Evolutionary conservation across 1,140 invertebrate genomes (phyloP).

Genomic region (Meloidogyne hapla): DNA sequence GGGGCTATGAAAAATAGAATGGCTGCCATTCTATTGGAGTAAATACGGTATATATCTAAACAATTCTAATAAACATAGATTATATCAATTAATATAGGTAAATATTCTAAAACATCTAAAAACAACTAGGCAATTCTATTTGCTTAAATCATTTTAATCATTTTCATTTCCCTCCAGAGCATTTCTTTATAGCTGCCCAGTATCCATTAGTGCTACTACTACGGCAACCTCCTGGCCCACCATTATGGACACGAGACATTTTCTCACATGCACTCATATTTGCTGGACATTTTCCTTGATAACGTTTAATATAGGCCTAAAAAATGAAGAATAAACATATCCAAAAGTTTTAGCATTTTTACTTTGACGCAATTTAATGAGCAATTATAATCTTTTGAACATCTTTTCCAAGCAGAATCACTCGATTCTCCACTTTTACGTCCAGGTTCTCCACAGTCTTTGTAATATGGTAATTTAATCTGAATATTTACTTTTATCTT

Average conservation of each 20-base stretch:
- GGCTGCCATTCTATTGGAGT: too few relatives aligned
- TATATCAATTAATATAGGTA: too few relatives aligned
- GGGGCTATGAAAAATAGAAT: too few relatives aligned
- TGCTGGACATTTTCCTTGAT: not conserved
- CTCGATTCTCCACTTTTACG: not conserved
- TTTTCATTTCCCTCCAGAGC: not conserved
- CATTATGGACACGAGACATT: not conserved
- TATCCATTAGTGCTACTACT: not conserved
- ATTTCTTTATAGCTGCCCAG: not conserved
- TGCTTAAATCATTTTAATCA: too few relatives aligned
- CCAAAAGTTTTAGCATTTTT: not conserved
- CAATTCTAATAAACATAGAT: too few relatives aligned
- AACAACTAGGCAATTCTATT: too few relatives aligned
- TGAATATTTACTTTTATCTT: not conserved
- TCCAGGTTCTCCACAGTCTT: not conserved
- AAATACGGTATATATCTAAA: too few relatives aligned
- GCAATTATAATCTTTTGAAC: not conserved
- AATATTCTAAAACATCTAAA: too few relatives aligned
- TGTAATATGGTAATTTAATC: not conserved
- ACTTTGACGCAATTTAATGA: not conserved
- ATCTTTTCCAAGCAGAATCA: not conserved
- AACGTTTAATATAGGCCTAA: not conserved
- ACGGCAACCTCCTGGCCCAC: not conserved
- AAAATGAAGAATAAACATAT: not conserved
- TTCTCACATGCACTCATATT: not conserved